phyloP scores from a whole-genome alignment of 2,113 vertebrate genomes.

The Sclerurus mexicanus region DNA sequence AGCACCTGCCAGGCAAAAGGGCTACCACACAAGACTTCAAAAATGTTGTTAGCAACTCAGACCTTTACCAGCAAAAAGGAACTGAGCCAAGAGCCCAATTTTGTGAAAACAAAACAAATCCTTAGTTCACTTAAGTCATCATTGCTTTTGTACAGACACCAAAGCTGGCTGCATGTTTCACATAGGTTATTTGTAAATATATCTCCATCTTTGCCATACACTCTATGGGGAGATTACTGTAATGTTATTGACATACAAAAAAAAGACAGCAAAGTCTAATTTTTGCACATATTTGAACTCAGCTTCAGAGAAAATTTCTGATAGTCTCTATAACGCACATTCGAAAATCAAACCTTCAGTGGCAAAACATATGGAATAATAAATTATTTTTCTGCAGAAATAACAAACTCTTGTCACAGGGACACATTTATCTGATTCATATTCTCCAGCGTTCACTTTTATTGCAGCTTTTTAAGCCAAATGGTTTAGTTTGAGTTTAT shows the following conservation, averaged over 20 bases:
- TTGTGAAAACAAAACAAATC: not conserved
- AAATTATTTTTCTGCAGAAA: slow-evolving; percentile 47
- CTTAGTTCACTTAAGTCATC: not conserved
- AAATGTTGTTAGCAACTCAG: not conserved
- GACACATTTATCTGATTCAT: slow-evolving; percentile 61
- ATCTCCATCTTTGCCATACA: not conserved
- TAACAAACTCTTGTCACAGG: slow-evolving; percentile 62
- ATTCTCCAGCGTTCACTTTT: slow-evolving; percentile 41
- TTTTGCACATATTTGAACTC: slow-evolving; percentile 42
- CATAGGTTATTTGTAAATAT: not conserved
- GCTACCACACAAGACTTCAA: not conserved
- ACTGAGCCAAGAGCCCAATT: not conserved
- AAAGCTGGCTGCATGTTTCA: not conserved
- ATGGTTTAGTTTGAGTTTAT: slow-evolving; percentile 5
- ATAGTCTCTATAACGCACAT: not conserved
- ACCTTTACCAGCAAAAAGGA: not conserved
- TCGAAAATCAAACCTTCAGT: slow-evolving; percentile 30
- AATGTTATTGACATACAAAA: not conserved
- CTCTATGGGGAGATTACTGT: not conserved
- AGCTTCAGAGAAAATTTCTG: slow-evolving; percentile 30
- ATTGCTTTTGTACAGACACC: not conserved
- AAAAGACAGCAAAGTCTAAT: not conserved
- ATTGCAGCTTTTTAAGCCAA: slow-evolving; percentile 38
- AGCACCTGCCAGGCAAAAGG: not conserved
- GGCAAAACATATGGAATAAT: slow-evolving; percentile 49